Percentiles rank a stretch among this genome's conserved stretches.
phyloP scores from a whole-genome alignment of 2,797 vertebrate species.

The Diplodus puntazzo region DNA sequence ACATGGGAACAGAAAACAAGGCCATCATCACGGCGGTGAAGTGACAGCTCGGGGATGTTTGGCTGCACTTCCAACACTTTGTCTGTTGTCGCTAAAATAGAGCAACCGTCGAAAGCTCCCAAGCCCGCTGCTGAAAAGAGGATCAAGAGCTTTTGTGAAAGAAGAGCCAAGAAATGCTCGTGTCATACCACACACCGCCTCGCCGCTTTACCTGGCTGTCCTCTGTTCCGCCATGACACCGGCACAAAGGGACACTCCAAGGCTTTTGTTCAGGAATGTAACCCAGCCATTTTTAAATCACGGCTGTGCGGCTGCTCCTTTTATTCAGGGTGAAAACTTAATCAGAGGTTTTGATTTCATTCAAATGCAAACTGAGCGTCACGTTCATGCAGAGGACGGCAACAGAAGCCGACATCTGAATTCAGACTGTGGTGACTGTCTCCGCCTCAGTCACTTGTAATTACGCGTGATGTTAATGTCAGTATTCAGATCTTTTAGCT shows the following conservation, averaged over 20 bases:
- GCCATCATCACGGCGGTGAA: constrained; percentile 41
- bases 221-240: constrained; percentile 25
- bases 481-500: not conserved
- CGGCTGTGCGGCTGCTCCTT: not conserved
- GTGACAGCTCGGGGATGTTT: constrained; percentile 67
- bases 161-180: constrained; percentile 30
- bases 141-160: constrained; percentile 52
- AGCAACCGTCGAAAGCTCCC: constrained; percentile 39
- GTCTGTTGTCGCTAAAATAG: constrained; percentile 51
- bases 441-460: not conserved
- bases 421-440: not conserved
- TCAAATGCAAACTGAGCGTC: not conserved
- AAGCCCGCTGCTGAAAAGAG: constrained; percentile 41
- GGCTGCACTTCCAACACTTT: constrained; percentile 62
- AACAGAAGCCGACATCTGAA: not conserved
- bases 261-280: constrained; percentile 28
- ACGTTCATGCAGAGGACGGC: not conserved
- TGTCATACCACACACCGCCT: constrained; percentile 33
- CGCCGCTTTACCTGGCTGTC: constrained; percentile 17
- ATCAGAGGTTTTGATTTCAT: constrained; percentile 10
- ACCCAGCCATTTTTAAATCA: not conserved
- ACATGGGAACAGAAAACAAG: constrained; percentile 48
- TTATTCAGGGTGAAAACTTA: constrained; percentile 7
- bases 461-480: not conserved
- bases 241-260: constrained; percentile 12